Base-by-base conservation (phyloP, 2,797 vertebrate genomes). In the Yasuhikotakia modesta region DNA sequence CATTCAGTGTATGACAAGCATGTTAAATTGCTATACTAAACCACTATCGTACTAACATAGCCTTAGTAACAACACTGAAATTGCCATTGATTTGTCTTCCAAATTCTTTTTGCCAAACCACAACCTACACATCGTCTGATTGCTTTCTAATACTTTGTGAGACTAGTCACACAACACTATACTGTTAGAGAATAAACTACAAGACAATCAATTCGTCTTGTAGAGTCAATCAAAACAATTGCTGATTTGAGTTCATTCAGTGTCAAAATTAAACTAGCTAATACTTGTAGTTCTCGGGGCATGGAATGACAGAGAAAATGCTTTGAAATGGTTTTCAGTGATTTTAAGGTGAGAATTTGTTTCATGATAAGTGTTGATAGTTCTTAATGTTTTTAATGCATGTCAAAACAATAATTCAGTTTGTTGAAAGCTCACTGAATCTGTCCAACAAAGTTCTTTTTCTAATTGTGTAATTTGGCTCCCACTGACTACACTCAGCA, bases 71-170 rank as follows among this genome's bases (percentile, higher is more conserved):
- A 64, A 39, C 48, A 50, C 69, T 73, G 57, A 46, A 77, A 81
- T 79, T 72, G 79, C 57, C 75, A 83, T 81, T 32, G 76, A 79
- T 81, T 73, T 74, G 16, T 45, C 65, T 57, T 74, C 2, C 12
- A 19, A 19, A 19, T 16, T 1, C 7, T 46, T 60, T 22, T 58
- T 6, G 14, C 22, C n/a, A 48, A 43, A 53, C 71, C 46, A 39
- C 10, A 66, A 39, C 16, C 16, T 57, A 55, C 39, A 75, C 21
- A 55, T 66, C 17, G 7, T 2, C 19, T 65, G 73, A 65, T 55
- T 75, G 60, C 30, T 5, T 61, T 61, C 14, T 53, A 74, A 74
- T 53, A 65, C 65, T 55, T 30, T 35, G 50, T 10, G 1, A 16
- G n/a, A 1, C 16, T 66, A 21, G 3, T 75, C 73, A 16, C 7